These are phyloP conservation scores for Lerema accius DNA, from an alignment of 1,140 invertebrate species.

Conservation along the genomic window DNA sequence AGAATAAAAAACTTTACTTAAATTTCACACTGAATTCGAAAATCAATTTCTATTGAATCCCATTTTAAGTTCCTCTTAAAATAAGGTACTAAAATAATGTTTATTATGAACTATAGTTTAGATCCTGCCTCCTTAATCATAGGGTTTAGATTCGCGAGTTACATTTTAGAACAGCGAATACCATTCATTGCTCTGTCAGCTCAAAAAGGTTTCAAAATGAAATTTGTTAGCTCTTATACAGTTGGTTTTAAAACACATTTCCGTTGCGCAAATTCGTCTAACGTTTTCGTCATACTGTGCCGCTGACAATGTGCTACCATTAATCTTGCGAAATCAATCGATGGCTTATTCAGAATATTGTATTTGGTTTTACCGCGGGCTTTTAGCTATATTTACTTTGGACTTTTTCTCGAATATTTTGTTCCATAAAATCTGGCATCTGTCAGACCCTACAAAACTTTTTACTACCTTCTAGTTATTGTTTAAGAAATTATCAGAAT, in stretches of 20 bases:
- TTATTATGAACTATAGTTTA: background rate
- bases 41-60: conserved; percentile 68
- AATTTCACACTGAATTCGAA: conserved; percentile 79
- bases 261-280: conserved; percentile 53
- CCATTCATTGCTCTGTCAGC: conserved; percentile 62
- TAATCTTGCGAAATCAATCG: conserved; percentile 82
- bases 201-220: conserved; percentile 67
- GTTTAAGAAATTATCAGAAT: conserved; percentile 9
- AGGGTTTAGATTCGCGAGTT: conserved; percentile 13
- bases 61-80: conserved; percentile 32
- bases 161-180: conserved; percentile 42
- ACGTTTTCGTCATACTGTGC: conserved; percentile 73
- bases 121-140: background rate
- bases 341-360: conserved; percentile 82
- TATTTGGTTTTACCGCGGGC: conserved; percentile 76
- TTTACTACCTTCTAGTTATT: background rate
- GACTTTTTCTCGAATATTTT: conserved; percentile 77
- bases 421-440: conserved; percentile 61
- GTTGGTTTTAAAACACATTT: conserved; percentile 65
- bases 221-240: conserved; percentile 64
- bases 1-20: conserved; percentile 69
- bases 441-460: conserved; percentile 46
- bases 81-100: conserved; percentile 44
- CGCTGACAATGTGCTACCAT: conserved; percentile 80
- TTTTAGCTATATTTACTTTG: conserved; percentile 77